Conservation (phyloP, 2,113 vertebrate genomes). For the Bubalus kerabau region DNA sequence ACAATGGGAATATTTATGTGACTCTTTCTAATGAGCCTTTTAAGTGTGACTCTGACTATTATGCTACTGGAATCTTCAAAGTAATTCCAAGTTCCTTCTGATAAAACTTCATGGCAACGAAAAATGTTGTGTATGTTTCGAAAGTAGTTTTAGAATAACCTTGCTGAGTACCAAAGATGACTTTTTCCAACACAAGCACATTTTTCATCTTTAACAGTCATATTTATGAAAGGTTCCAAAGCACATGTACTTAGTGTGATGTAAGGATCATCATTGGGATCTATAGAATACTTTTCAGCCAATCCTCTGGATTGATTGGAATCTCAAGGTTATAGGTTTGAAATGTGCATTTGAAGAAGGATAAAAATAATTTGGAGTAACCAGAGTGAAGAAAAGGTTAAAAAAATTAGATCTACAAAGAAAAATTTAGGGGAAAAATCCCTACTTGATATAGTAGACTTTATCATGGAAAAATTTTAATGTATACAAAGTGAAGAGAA, state of each 20-base stretch:
- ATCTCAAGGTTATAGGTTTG: background rate
- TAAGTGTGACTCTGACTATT: conserved; percentile 90
- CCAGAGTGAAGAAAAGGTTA: background rate
- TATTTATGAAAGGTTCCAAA: background rate
- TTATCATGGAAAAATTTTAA: background rate
- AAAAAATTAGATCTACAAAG: background rate
- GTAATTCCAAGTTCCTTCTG: conserved; percentile 68
- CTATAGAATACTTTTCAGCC: background rate
- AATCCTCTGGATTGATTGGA: background rate
- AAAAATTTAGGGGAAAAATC: background rate
- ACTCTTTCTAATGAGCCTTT: conserved; percentile 78
- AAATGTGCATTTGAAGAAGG: background rate
- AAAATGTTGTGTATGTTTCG: conserved; percentile 8
- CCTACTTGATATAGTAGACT: background rate
- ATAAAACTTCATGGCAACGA: background rate
- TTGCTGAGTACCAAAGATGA: background rate
- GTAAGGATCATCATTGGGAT: background rate
- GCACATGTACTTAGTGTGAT: background rate
- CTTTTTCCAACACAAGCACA: background rate
- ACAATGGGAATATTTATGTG: conserved; percentile 86
- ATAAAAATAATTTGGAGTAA: conserved; percentile 6
- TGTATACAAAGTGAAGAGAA: background rate
- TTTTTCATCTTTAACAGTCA: conserved; percentile 7
- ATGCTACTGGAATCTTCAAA: conserved; percentile 87
- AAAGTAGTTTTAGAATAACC: conserved; percentile 35